Conservation (phyloP, 2,797 vertebrate genomes). For the Parauchenoglanis ngamensis region DNA sequence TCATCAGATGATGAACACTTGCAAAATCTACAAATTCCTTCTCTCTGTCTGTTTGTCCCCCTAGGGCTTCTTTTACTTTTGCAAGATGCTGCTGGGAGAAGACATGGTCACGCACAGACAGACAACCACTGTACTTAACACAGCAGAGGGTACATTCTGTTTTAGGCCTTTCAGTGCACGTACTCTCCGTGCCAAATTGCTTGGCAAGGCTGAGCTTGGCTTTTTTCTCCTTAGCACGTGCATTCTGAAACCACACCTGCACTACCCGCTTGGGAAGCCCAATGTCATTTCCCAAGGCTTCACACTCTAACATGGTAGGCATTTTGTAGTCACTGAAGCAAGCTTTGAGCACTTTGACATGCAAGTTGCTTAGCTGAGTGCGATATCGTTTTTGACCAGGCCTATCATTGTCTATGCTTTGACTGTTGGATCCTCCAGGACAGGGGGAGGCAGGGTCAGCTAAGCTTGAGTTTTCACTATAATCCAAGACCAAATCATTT, state of each 20-base stretch:
- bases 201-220: constrained; percentile 90
- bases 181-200: constrained; percentile 86
- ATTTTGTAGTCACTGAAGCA: constrained; percentile 98
- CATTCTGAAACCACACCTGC: constrained; percentile 99
- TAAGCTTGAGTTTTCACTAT: constrained; percentile 88
- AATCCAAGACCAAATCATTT: constrained; percentile 85
- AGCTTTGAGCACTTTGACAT: constrained; percentile 95
- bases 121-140: constrained; percentile 84
- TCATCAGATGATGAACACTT: constrained; percentile 84
- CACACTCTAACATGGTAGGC: constrained; percentile 96
- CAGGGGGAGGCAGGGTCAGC: constrained; percentile 90
- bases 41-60: constrained; percentile 87
- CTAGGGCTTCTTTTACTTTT: constrained; percentile 90
- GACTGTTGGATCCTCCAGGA: constrained; percentile 86
- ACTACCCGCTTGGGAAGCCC: constrained; percentile 98
- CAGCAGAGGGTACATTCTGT: constrained; percentile 88
- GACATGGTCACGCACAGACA: constrained; percentile 87
- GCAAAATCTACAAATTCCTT: constrained; percentile 86
- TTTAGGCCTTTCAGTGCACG: constrained; percentile 87
- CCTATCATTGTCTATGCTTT: constrained; percentile 85
- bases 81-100: constrained; percentile 87
- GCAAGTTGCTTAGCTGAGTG: constrained; percentile 98
- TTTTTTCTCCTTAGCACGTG: constrained; percentile 98
- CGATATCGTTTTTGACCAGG: constrained; percentile 91
- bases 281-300: constrained; percentile 94